These are phyloP conservation scores for Drosophila mayaguana DNA, from an alignment of 2,888 invertebrate genomes.

Conservation along the genomic window DNA sequence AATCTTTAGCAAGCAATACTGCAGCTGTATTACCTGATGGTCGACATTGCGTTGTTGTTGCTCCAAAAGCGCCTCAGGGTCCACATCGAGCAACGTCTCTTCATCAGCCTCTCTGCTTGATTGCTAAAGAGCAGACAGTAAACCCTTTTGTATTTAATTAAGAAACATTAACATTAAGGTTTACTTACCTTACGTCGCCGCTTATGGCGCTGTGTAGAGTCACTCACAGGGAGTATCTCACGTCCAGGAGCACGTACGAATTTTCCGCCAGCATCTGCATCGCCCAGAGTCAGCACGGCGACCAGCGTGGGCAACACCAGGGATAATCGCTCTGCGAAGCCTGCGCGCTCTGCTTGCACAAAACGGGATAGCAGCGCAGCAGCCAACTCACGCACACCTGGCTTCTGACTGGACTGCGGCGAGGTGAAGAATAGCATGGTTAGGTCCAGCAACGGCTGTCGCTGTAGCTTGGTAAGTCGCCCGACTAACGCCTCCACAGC, in stretches of 20 bases:
- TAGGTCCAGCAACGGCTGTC: constrained; percentile 90
- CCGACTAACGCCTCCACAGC: constrained; percentile 90
- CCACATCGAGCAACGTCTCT: constrained; percentile 44
- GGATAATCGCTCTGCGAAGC: constrained; percentile 89
- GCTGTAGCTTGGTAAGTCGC: constrained; percentile 86
- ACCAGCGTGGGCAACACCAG: constrained; percentile 87
- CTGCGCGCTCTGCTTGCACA: constrained; percentile 90
- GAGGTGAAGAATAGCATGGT: constrained; percentile 89
- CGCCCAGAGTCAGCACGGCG: constrained; percentile 86
- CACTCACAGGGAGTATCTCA: constrained; percentile 35
- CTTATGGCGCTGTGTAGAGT: constrained; percentile 15
- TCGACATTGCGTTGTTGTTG: constrained; percentile 89
- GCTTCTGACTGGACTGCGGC: constrained; percentile 86
- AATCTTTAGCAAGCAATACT: constrained; percentile 90
- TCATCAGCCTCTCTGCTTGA: neutral
- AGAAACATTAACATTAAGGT: neutral
- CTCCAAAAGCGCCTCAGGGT: constrained; percentile 83
- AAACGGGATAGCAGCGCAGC: constrained; percentile 93
- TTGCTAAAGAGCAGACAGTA: constrained; percentile 1
- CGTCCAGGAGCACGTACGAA: constrained; percentile 87
- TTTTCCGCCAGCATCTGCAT: constrained; percentile 86
- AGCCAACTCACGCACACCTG: constrained; percentile 90
- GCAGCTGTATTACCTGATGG: constrained; percentile 91
- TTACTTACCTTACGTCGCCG: constrained; percentile 45
- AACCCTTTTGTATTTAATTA: neutral